Evolutionary conservation across 2,113 vertebrate genomes (phyloP).

Genomic region (Sceloporus undulatus): DNA sequence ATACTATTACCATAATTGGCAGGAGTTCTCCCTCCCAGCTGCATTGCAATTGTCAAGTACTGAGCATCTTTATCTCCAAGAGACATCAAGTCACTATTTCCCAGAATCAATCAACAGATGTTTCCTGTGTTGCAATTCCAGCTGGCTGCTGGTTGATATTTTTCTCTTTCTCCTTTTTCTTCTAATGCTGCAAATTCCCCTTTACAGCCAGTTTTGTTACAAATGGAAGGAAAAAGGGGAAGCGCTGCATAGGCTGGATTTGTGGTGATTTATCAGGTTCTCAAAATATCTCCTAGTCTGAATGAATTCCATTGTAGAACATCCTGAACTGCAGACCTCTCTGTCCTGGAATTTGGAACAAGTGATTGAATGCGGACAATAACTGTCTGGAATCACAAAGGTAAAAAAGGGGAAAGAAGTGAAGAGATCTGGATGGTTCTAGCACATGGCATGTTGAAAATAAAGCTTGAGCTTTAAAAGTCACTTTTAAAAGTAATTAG

Average conservation of each 20-base stretch:
- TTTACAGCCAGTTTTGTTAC: background rate
- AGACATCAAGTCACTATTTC: constrained; percentile 16
- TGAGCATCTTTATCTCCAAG: constrained; percentile 32
- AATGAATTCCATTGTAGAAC: constrained; percentile 23
- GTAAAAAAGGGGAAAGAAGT: background rate
- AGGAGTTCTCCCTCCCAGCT: constrained; percentile 9
- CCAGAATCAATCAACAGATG: constrained; percentile 7
- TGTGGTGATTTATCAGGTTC: background rate
- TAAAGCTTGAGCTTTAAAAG: too few species aligned
- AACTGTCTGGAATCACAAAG: background rate
- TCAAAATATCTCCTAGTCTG: background rate
- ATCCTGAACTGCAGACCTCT: constrained; percentile 32
- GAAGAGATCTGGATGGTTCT: background rate
- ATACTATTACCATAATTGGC: constrained; percentile 22
- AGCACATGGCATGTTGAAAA: background rate
- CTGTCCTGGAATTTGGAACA: constrained; percentile 14
- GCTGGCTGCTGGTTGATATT: background rate
- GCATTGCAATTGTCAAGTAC: constrained; percentile 11
- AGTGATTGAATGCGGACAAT: background rate
- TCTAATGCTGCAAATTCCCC: constrained; percentile 17
- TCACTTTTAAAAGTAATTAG: too few species aligned
- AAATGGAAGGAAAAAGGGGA: constrained; percentile 43
- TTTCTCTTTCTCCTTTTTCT: background rate
- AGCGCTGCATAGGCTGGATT: constrained; percentile 19
- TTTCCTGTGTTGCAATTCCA: fast-evolving